Conservation (phyloP, 2,113 vertebrate genomes). For the Telmatochromis sp. region DNA sequence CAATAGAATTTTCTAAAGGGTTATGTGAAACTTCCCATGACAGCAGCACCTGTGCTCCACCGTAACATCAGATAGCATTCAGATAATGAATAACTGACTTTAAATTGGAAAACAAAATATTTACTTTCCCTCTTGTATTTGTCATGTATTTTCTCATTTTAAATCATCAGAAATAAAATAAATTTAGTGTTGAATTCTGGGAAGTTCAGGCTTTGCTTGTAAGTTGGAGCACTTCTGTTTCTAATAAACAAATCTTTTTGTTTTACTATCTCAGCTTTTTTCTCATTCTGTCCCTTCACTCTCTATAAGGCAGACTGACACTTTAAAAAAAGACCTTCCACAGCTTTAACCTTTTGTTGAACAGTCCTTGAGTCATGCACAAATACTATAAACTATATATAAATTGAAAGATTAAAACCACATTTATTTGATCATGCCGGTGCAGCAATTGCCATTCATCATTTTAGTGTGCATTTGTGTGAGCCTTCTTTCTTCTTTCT, state of each 20-base stretch:
- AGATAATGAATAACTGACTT: neutral
- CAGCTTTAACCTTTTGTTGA: neutral
- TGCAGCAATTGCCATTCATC: neutral
- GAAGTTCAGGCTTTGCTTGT: neutral
- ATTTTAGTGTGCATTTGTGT: neutral
- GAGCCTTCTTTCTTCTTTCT: neutral
- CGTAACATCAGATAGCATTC: neutral
- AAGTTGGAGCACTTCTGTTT: neutral
- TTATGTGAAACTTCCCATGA: neutral
- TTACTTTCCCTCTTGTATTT: neutral
- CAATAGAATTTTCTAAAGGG: neutral
- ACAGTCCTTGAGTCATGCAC: neutral
- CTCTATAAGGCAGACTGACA: neutral
- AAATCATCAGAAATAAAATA: neutral
- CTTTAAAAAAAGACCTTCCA: neutral
- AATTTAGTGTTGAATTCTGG: conserved; percentile 5
- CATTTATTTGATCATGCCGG: neutral
- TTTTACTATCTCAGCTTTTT: conserved; percentile 47
- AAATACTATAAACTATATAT: neutral
- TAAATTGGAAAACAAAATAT: neutral
- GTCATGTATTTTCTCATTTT: neutral
- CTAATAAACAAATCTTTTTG: conserved; percentile 30
- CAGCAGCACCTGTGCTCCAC: neutral
- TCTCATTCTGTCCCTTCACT: conserved; percentile 51
- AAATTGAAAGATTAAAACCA: neutral